Percentiles rank a stretch among this genome's conserved stretches.
Conservation (phyloP, 2,888 invertebrate species). For the Kuschelorhynchus macadamiae region DNA sequence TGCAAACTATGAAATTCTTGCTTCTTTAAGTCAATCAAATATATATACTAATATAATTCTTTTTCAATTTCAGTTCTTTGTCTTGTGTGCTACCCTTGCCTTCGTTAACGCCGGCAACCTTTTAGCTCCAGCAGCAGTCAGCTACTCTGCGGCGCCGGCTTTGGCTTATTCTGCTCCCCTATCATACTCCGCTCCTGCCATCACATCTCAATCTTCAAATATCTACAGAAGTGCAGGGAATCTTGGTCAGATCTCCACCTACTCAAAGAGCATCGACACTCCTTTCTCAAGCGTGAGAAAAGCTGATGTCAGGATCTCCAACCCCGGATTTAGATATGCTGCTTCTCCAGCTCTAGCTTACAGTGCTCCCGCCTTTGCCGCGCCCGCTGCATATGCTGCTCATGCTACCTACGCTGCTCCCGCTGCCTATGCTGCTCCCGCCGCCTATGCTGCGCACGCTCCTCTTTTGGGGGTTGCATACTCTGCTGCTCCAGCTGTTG, state of each 20-base stretch:
- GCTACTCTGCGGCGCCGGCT: constrained; percentile 69
- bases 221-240: constrained; percentile 77
- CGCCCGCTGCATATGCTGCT: constrained; percentile 43
- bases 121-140: constrained; percentile 64
- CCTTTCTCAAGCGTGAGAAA: constrained; percentile 82
- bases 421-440: constrained; percentile 72
- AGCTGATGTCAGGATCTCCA: constrained; percentile 78
- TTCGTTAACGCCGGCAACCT: constrained; percentile 73
- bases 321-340: constrained; percentile 70
- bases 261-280: constrained; percentile 79
- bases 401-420: constrained; percentile 56
- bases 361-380: constrained; percentile 57
- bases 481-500: constrained; percentile 74
- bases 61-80: constrained; percentile 35
- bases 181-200: constrained; percentile 70
- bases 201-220: constrained; percentile 75
- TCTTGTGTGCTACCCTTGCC: constrained; percentile 67
- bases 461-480: constrained; percentile 68
- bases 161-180: constrained; percentile 60
- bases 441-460: constrained; percentile 71
- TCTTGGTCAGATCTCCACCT: constrained; percentile 79
- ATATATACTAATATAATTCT: no score
- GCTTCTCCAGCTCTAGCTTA: constrained; percentile 51
- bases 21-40: no score
- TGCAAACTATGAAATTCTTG: no score